Evolutionary conservation across 2,888 invertebrate genomes (phyloP).

Genomic region (Agriopis aurantiaria): DNA sequence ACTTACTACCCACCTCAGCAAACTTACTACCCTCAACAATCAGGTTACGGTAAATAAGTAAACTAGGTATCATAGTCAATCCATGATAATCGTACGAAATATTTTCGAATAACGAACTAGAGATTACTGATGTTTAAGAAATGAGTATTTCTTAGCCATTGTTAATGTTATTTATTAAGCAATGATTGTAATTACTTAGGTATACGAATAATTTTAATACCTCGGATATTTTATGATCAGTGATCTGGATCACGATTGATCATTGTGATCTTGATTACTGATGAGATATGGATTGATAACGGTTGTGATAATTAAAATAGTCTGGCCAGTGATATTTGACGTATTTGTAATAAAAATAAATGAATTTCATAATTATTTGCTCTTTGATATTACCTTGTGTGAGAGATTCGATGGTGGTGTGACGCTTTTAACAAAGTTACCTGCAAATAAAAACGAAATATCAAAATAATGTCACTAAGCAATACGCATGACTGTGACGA

Average conservation of each 20-base stretch:
- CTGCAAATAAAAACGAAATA: constrained; percentile 36
- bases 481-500: background rate
- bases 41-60: constrained; percentile 47
- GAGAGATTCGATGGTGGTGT: background rate
- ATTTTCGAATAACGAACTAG: constrained; percentile 42
- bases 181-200: constrained; percentile 42
- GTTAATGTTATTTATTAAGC: constrained; percentile 33
- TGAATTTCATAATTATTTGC: constrained; percentile 47
- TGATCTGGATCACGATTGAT: constrained; percentile 74
- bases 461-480: background rate
- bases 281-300: constrained; percentile 45
- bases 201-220: constrained; percentile 57
- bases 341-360: constrained; percentile 61
- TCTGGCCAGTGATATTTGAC: constrained; percentile 61
- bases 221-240: constrained; percentile 57
- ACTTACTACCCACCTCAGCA: constrained; percentile 49
- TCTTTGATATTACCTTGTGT: constrained; percentile 39
- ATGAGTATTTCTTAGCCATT: constrained; percentile 41
- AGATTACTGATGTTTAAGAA: constrained; percentile 39
- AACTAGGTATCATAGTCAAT: constrained; percentile 31
- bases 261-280: constrained; percentile 80
- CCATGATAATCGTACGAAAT: constrained; percentile 43
- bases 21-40: constrained; percentile 47
- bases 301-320: constrained; percentile 62
- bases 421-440: constrained; percentile 27